phyloP scores from a whole-genome alignment of 2,113 vertebrate species.

The Rafetus swinhoei region DNA sequence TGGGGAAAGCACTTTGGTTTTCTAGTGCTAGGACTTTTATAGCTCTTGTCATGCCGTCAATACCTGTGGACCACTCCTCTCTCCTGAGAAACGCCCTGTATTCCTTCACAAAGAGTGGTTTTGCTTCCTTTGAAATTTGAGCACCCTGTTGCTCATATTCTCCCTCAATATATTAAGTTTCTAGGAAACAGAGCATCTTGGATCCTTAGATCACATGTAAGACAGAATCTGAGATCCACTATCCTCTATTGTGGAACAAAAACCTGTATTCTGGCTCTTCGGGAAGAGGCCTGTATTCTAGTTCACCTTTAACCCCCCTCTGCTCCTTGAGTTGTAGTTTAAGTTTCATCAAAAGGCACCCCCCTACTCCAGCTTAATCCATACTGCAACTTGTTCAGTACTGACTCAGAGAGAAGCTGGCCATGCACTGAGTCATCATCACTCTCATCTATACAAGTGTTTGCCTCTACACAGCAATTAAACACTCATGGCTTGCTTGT shows the following conservation, averaged over 20 bases:
- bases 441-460: not conserved
- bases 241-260: not conserved
- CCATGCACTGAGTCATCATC: not conserved
- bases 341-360: not conserved
- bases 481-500: not conserved
- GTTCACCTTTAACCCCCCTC: not conserved
- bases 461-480: not conserved
- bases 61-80: slow-evolving; percentile 1
- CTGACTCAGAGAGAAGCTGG: not conserved
- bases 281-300: not conserved
- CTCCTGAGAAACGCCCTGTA: not conserved
- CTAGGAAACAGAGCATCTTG: not conserved
- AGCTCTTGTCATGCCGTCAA: slow-evolving; percentile 54
- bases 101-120: not conserved
- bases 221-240: not conserved
- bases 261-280: not conserved
- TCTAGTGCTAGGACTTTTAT: slow-evolving; percentile 27
- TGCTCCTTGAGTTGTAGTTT: not conserved
- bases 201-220: not conserved
- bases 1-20: slow-evolving; percentile 66
- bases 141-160: not conserved
- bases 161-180: not conserved
- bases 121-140: not conserved
- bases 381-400: not conserved
- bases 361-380: not conserved